These are phyloP conservation scores for Vultur gryphus DNA, from an alignment of 2,797 vertebrate species.

Conservation along the genomic window DNA sequence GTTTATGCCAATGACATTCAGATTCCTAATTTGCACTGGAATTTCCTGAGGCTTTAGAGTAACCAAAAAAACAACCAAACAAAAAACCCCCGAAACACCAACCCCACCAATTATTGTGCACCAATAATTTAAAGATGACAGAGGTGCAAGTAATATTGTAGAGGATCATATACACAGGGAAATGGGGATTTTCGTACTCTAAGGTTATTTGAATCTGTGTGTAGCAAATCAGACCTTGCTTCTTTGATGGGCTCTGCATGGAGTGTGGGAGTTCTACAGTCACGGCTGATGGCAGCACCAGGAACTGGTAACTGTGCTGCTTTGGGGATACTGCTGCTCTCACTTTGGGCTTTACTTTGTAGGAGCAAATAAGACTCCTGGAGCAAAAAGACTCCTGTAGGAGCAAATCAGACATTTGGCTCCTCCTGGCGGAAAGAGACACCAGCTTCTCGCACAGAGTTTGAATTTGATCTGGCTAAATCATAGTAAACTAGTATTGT, in stretches of 20 bases:
- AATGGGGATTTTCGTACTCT: not conserved
- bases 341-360: not conserved
- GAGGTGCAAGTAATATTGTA: not conserved
- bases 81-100: not conserved
- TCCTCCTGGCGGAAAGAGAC: not conserved
- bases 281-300: not conserved
- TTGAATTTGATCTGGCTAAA: not conserved
- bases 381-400: no score
- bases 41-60: not conserved
- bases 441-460: not conserved
- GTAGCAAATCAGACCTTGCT: not conserved
- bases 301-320: not conserved
- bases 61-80: not conserved
- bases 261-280: not conserved
- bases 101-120: not conserved
- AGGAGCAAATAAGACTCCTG: not conserved
- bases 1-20: not conserved
- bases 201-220: not conserved
- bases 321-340: not conserved
- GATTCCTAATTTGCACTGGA: not conserved
- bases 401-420: not conserved
- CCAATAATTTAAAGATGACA: not conserved
- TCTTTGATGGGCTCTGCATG: not conserved
- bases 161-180: not conserved
- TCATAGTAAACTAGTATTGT: not conserved